Percentiles rank a stretch among this genome's conserved stretches.
Evolutionary conservation across 2,797 vertebrate species (phyloP).

Genomic region (Clarias fuscus): DNA sequence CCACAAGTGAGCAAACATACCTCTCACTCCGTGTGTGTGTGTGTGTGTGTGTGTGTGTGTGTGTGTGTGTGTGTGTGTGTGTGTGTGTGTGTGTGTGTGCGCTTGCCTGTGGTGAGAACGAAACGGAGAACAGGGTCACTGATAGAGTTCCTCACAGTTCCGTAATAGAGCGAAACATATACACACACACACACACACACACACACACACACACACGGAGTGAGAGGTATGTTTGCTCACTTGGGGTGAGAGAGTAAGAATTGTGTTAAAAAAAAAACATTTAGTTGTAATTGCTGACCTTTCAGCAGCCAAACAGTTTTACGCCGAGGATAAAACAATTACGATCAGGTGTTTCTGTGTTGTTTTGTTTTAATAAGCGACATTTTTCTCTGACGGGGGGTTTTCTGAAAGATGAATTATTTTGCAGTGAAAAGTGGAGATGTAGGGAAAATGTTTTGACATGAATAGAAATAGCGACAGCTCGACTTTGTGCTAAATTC

Average conservation of each 20-base stretch:
- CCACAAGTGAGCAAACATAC: neutral
- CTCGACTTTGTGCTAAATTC: constrained; percentile 77
- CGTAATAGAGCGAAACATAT: neutral
- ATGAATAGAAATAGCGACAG: constrained; percentile 53
- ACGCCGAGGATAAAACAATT: constrained; percentile 79
- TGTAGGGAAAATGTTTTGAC: constrained; percentile 52
- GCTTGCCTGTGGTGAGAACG: neutral
- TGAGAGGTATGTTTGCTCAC: neutral
- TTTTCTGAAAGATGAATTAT: constrained; percentile 81
- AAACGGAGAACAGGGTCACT: neutral
- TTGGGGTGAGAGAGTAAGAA: too few species aligned
- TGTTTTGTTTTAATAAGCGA: constrained; percentile 67
- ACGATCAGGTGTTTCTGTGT: constrained; percentile 51
- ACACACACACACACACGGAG: neutral
- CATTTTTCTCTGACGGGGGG: constrained; percentile 78
- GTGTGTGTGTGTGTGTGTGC: neutral
- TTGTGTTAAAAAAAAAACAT: neutral
- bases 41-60: neutral
- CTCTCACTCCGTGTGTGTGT: neutral
- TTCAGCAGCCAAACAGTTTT: constrained; percentile 78
- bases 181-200: neutral
- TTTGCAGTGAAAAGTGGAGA: constrained; percentile 73
- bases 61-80: too few species aligned
- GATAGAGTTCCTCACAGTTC: neutral
- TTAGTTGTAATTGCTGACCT: constrained; percentile 74